Evolutionary conservation across 2,888 invertebrate genomes (phyloP), one percentile per base, ranked within the genome.

Genomic region (Nasonovia ribisnigri): DNA sequence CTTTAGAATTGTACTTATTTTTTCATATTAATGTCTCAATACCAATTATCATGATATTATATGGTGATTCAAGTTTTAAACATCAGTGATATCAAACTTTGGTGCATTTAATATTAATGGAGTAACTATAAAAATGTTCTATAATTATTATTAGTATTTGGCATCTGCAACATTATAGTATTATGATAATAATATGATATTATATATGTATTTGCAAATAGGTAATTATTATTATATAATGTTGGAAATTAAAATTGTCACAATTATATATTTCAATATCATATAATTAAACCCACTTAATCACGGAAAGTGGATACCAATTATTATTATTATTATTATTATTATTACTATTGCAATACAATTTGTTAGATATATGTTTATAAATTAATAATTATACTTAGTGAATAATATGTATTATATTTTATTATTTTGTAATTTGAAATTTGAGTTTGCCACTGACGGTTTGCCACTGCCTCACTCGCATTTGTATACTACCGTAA

Each of bases 251-350:
- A 20, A 77, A 77, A 77, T 77, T 0, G 36, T 77, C 36, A 20
- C 77, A 77, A 77, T 36, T 77, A 77, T 77, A 77, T 77, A 77
- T 26, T 67, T 67, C 67, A n/a, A 67, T 67, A 77, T 77, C 36
- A 20, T 36, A 77, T 36, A 36, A 36, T 42, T 77, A 77, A 77
- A 77, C 77, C 77, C 20, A 77, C 77, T 77, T 77, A 11, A 20
- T 77, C 77, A 77, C 20, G 20, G 36, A 77, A 77, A 77, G 36
- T 36, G 77, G 20, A 77, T 36, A 77, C 77, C 77, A 77, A 20
- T 36, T 77, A 20, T n/a, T n/a, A 67, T 77, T 77, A 77, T 20
- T 77, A 24, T 54, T 67, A 57, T 57, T 57, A 57, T 24, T 57
- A 67, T 16, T 67, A 67, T 24, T 57, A 67, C 5, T 67, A 67